Evolutionary conservation across 2,797 vertebrate species (phyloP), one percentile per base, ranked within the genome.

Genomic region (Sebastes iracundus): DNA sequence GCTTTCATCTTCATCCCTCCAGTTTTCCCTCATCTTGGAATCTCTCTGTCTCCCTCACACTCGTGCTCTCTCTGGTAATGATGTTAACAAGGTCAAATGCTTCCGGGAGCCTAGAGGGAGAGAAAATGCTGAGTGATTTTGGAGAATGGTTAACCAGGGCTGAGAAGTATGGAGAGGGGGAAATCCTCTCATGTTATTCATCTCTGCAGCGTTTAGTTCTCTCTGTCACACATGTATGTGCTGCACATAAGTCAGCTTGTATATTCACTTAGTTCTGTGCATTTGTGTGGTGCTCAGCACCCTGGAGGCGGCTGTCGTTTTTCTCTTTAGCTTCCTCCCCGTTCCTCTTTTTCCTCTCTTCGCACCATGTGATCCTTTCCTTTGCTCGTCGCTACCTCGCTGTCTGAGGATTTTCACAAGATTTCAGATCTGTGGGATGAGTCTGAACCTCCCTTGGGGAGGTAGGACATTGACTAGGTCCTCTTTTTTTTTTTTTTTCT

Each of bases 21-120:
- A 72, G 49, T 77, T 90, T 84, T 25, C 62, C 66, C 79, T 83
- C 85, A 87, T 85, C 80, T 75, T 85, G 33, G 75, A 90, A 86
- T 92, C 82, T 80, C 70, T 87, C 71, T 42, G 63, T 86, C 70
- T 88, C 49, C 83, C 46, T 85, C 33, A 3, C 77, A 60, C 81
- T 79, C 35, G 23, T 72, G 55, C 83, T 88, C 80, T 90, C 74
- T 90, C 76, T 87, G 83, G 81, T 91, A 92, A 93, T 93, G 90
- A 89, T 93, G 84, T 86, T 90, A 93, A 92, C 79, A 30, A 83
- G 91, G 81, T 88, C 86, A 83, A 88, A 92, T 67, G 80, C 81
- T 92, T 92, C 87, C 25, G 2, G 61, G 75, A 65, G 77, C 83
- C 86, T 79, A 72, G 58, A 90, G 92, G 89, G 83, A 90, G 77